Evolutionary conservation across 23 tunicate species (phyloP), one percentile per base, ranked within the genome.

Genomic region (Phallusia fumigata): DNA sequence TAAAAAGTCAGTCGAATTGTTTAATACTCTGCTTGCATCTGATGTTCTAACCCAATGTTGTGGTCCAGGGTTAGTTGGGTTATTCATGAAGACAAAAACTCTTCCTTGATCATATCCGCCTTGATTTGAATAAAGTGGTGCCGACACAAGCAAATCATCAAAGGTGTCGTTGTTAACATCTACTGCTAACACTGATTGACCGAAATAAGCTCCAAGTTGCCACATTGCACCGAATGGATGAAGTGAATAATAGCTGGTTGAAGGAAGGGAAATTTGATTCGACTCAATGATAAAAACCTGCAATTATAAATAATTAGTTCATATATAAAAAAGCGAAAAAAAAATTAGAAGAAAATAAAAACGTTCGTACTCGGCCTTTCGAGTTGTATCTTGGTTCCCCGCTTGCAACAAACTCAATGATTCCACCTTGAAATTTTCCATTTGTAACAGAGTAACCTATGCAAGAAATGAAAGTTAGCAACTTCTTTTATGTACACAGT

Each of bases 181-280:
- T 0, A 83, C 65, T 50, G 79, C 65, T 8, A 65, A 74, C 5
- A 83, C 79, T 6, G 79, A 40, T n/a, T 83, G 86, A 31, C 86
- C 86, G 36, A 73, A 83, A 74, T 83, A 83, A 35, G 79, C 86
- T 73, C 86, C 86, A 32, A 83, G 72, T 44, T 83, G 86, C 86
- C 86, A 83, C 13, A 58, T 22, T 1, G 69, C 11, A 24, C 28
- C 69, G 16, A 24, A 24, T 58, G 69, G 69, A 58, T 24, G 69
- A 3, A 58, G 3, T 5, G 28, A 6, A 13, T 58, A 58, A 58
- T 21, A 58, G 28, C 13, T 58, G 16, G 69, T 6, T 58, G 8
- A 1, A 21, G 69, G 69, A 58, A 21, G 3, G 26, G 69, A 3
- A 58, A 58, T 11, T 24, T 58, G 69, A 58, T 58, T 58, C 16